Evolutionary conservation across 1,140 invertebrate species (phyloP), one percentile per base, ranked within the genome.

Genomic region (Gonatopus flavifemur): DNA sequence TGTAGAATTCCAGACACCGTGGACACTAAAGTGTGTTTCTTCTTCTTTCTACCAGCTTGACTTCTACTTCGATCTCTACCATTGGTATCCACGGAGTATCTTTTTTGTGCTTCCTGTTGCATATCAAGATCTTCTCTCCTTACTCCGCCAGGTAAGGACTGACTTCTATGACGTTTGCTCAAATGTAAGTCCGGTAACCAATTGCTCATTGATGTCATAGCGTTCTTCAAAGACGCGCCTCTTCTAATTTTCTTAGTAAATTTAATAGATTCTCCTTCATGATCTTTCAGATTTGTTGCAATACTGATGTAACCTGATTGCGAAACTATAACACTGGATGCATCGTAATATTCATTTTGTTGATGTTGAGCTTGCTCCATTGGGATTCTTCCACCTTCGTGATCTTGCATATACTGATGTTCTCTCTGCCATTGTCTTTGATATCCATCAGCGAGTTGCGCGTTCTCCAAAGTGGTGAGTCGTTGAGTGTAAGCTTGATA

Each of bases 221-320:
- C 90, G 32, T 87, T 86, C 74, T 89, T 89, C 32, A 90, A 65
- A 1, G 86, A 88, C 2, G 81, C 80, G n/a, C 84, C 84, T 49
- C 86, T 69, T 70, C 86, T 85, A 21, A 86, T 79, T 68, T 90
- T 89, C 72, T 88, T 88, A 3, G 66, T 57, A 36, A 78, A 57
- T 69, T 86, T 85, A 5, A 46, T 33, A 0, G 43, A 46, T 40
- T 75, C 68, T 55, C 83, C 82, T 62, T 85, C 81, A 28, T 73
- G 70, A 24, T 81, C 75, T 69, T 85, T 87, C 16, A 86, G 78
- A 64, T 88, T 85, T 15, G 83, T 78, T 3, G 86, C 81, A 54
- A 90, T 90, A 16, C 87, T 88, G 40, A 91, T 83, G 64, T 90
- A 91, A n/a, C 89, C 89, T 4, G 88, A 88, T 64, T 90, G 86